Percentiles rank a stretch among this genome's conserved stretches.
Evolutionary conservation across 2,888 invertebrate species (phyloP).

Genomic region (Anaspis maculata): DNA sequence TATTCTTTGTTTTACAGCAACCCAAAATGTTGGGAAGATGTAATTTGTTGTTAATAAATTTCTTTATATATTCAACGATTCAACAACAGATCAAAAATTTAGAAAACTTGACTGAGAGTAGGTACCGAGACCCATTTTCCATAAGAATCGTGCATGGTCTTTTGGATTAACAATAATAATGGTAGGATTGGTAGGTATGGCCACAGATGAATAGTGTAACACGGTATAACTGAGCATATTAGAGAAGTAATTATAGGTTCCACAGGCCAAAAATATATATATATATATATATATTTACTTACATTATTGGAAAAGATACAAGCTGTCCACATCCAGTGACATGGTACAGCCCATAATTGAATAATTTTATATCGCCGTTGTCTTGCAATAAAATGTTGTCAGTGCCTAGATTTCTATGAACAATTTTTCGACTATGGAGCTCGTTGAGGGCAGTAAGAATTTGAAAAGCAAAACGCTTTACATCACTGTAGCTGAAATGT

Average conservation of each 20-base stretch:
- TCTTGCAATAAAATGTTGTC: slow-evolving; percentile 74
- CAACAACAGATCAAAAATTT: slow-evolving; percentile 2
- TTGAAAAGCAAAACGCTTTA: slow-evolving; percentile 63
- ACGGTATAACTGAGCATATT: no score
- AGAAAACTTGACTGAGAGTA: background rate
- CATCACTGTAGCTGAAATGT: slow-evolving; percentile 44
- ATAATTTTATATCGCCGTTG: slow-evolving; percentile 69
- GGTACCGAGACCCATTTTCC: no score
- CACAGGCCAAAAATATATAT: no score
- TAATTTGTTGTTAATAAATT: no score
- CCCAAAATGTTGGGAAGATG: no score
- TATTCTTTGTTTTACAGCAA: no score
- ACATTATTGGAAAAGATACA: slow-evolving; percentile 86
- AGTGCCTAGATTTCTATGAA: slow-evolving; percentile 72
- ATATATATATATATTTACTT: no score
- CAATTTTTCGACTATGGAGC: slow-evolving; percentile 64
- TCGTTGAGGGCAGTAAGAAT: slow-evolving; percentile 63
- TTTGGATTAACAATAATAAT: no score
- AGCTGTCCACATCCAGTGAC: slow-evolving; percentile 83
- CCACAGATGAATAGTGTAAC: no score
- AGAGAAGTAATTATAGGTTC: no score
- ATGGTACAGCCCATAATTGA: slow-evolving; percentile 87
- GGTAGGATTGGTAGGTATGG: no score
- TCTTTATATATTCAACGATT: background rate
- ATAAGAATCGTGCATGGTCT: no score